These are phyloP conservation scores for Psettodes erumei DNA, from an alignment of 2,113 vertebrate species.

Conservation along the genomic window DNA sequence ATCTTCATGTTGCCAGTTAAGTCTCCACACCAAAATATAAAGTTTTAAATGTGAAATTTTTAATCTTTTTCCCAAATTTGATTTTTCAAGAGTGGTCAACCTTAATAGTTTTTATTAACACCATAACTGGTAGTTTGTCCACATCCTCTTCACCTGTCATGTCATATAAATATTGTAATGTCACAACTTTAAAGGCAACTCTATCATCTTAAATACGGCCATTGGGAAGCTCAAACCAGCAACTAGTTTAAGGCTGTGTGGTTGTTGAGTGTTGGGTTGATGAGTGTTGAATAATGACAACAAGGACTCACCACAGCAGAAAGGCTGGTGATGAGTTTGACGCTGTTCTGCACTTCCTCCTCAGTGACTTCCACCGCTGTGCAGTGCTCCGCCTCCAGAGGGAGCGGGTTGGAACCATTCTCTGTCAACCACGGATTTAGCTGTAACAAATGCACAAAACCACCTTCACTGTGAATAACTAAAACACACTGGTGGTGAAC, in stretches of 20 bases:
- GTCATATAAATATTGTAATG: not conserved
- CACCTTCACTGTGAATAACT: not conserved
- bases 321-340: constrained; percentile 92
- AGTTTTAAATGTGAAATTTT: not conserved
- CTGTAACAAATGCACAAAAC: constrained; percentile 65
- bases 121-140: not conserved
- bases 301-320: constrained; percentile 89
- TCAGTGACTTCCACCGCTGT: constrained; percentile 92
- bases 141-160: not conserved
- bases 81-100: not conserved
- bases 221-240: not conserved
- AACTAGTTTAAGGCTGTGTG: not conserved
- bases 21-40: not conserved
- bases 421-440: constrained; percentile 90
- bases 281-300: not conserved
- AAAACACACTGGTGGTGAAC: not conserved
- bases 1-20: not conserved
- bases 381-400: constrained; percentile 94
- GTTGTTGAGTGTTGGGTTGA: not conserved
- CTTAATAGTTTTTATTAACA: not conserved
- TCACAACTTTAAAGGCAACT: not conserved
- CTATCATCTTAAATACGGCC: not conserved
- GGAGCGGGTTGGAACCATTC: constrained; percentile 84
- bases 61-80: too few relatives aligned
- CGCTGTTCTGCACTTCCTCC: constrained; percentile 95